These are phyloP conservation scores for Congeria kusceri DNA, from an alignment of 2,888 invertebrate genomes.

Conservation along the genomic window DNA sequence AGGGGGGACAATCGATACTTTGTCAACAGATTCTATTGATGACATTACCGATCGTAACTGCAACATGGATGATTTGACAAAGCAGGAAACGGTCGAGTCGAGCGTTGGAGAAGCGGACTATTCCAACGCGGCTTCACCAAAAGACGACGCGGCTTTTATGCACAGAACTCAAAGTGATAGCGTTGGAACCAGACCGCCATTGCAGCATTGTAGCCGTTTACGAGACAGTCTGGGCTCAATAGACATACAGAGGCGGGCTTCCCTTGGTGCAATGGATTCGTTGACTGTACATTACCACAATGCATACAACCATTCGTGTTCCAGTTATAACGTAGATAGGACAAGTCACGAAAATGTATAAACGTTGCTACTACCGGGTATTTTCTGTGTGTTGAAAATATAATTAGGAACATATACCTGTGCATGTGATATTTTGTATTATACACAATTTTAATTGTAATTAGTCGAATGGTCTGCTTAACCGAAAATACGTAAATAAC, in stretches of 20 bases:
- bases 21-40: slow-evolving; percentile 58
- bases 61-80: slow-evolving; percentile 39
- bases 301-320: background rate
- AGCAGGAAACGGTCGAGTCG: slow-evolving; percentile 57
- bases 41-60: slow-evolving; percentile 30
- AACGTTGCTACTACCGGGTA: no score
- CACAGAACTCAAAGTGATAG: slow-evolving; percentile 44
- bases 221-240: background rate
- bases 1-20: slow-evolving; percentile 62
- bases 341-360: no score
- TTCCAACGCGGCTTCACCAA: slow-evolving; percentile 19
- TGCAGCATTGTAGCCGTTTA: slow-evolving; percentile 19
- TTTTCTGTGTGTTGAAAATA: no score
- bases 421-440: no score
- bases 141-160: slow-evolving; percentile 19
- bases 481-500: no score
- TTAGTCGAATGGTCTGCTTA: no score
- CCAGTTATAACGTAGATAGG: background rate
- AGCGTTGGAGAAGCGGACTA: slow-evolving; percentile 38
- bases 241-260: slow-evolving; percentile 29
- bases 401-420: no score
- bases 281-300: background rate
- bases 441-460: no score
- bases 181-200: slow-evolving; percentile 13
- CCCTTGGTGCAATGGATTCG: slow-evolving; percentile 24